Evolutionary conservation across 2,888 invertebrate genomes (phyloP).

Genomic region (Melikaiella ostensackeni): DNA sequence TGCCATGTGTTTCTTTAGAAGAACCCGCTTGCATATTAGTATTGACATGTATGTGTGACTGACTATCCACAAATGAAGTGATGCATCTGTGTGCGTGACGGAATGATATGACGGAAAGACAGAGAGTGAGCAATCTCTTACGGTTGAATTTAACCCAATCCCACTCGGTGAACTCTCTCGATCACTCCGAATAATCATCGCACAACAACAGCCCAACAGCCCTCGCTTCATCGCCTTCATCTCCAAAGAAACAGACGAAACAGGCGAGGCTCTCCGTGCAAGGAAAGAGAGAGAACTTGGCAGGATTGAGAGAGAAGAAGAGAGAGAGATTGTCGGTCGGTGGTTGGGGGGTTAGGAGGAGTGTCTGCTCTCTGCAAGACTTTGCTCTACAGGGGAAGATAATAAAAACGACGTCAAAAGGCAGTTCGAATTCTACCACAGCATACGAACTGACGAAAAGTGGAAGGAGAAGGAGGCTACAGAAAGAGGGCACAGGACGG

Average conservation of each 20-base stretch:
- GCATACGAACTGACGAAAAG: slow-evolving; percentile 42
- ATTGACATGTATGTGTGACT: slow-evolving; percentile 26
- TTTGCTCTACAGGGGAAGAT: slow-evolving; percentile 47
- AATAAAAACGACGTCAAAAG: slow-evolving; percentile 52
- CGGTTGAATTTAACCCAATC: slow-evolving; percentile 67
- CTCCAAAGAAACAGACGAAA: slow-evolving; percentile 44
- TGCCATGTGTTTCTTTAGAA: slow-evolving; percentile 27
- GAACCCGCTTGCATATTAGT: slow-evolving; percentile 1
- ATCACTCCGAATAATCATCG: slow-evolving; percentile 74
- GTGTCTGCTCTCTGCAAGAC: slow-evolving; percentile 22
- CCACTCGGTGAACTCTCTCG: slow-evolving; percentile 62
- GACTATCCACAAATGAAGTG: slow-evolving; percentile 37
- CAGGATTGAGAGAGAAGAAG: not conserved
- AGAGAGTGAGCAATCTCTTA: slow-evolving; percentile 68
- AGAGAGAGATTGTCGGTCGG: slow-evolving; percentile 34
- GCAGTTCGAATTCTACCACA: slow-evolving; percentile 53
- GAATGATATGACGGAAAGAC: slow-evolving; percentile 20
- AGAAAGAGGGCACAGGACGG: too few relatives aligned
- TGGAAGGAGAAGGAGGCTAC: slow-evolving; percentile 41
- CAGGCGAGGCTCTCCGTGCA: slow-evolving; percentile 34
- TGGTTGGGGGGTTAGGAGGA: slow-evolving; percentile 34
- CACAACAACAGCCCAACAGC: slow-evolving; percentile 49
- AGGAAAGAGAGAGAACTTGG: slow-evolving; percentile 34
- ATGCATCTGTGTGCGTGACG: slow-evolving; percentile 10
- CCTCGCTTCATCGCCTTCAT: slow-evolving; percentile 64